Evolutionary conservation across 2,113 vertebrate species (phyloP).

Genomic region (Anser brachyrhynchus): DNA sequence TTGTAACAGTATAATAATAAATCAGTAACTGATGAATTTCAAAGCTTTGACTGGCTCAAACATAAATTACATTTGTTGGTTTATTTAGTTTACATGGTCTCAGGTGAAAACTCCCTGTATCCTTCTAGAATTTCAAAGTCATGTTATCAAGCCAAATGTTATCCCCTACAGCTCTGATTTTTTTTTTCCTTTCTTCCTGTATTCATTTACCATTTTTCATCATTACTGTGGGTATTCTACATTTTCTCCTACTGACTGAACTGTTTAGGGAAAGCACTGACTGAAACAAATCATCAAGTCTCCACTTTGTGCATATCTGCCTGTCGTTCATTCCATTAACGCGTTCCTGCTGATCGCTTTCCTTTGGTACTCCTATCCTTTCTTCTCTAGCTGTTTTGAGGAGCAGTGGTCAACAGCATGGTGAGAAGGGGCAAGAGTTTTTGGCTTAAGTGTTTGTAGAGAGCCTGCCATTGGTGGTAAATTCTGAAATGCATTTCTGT

Average conservation of each 20-base stretch:
- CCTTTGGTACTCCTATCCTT: fast-evolving
- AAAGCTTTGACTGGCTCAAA: neutral
- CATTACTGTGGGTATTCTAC: neutral
- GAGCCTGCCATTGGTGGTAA: neutral
- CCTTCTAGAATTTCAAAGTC: conserved; percentile 8
- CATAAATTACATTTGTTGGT: neutral
- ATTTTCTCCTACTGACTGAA: neutral
- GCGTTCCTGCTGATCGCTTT: neutral
- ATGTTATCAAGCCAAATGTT: neutral
- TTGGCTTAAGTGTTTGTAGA: neutral
- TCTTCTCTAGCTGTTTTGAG: neutral
- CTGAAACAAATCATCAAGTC: neutral
- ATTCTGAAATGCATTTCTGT: neutral
- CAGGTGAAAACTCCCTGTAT: neutral
- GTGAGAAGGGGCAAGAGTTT: neutral
- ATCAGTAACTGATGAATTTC: neutral
- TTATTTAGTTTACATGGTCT: neutral
- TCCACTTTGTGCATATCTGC: neutral
- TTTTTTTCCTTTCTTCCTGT: neutral
- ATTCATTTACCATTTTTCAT: neutral
- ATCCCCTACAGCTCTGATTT: neutral
- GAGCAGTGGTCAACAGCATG: neutral
- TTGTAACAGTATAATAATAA: neutral
- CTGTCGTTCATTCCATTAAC: neutral
- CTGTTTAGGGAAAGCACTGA: neutral